phyloP scores from a whole-genome alignment of 2,888 invertebrate genomes.

The Lepidochrysops patricia region DNA sequence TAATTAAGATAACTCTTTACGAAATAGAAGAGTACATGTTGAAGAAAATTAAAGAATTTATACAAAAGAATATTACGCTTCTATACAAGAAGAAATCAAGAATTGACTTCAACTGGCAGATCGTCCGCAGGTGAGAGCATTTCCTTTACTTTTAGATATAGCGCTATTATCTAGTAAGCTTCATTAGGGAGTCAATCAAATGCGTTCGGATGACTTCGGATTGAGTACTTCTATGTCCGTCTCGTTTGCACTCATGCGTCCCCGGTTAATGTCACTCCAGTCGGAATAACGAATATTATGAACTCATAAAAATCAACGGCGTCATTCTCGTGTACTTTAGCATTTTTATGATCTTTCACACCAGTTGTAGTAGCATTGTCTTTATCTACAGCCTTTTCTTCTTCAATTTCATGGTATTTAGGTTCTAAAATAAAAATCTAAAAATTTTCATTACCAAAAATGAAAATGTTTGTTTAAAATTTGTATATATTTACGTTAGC shows the following conservation, averaged over 20 bases:
- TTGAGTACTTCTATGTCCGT: constrained; percentile 27
- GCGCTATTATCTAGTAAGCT: constrained; percentile 5
- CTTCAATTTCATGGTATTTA: neutral
- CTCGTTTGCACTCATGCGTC: constrained; percentile 48
- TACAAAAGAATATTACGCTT: constrained; percentile 9
- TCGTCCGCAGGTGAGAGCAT: constrained; percentile 1
- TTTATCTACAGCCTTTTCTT: neutral
- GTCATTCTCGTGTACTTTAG: neutral
- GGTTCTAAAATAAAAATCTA: neutral
- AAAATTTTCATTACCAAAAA: constrained; percentile 13
- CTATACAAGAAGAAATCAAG: constrained; percentile 10
- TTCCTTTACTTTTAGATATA: neutral
- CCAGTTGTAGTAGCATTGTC: neutral
- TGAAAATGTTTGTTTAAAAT: constrained; percentile 20
- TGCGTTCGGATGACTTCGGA: constrained; percentile 16
- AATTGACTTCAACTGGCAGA: constrained; percentile 7
- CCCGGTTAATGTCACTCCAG: constrained; percentile 15
- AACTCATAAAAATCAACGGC: neutral
- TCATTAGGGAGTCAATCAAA: constrained; percentile 16
- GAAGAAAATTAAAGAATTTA: constrained; percentile 14
- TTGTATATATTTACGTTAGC: constrained; percentile 25
- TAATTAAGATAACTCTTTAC: constrained; percentile 27
- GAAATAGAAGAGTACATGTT: constrained; percentile 19
- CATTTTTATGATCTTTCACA: neutral
- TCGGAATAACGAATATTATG: constrained; percentile 5